Base-by-base conservation (phyloP, 2,113 vertebrate species). In the Nipponia nippon region DNA sequence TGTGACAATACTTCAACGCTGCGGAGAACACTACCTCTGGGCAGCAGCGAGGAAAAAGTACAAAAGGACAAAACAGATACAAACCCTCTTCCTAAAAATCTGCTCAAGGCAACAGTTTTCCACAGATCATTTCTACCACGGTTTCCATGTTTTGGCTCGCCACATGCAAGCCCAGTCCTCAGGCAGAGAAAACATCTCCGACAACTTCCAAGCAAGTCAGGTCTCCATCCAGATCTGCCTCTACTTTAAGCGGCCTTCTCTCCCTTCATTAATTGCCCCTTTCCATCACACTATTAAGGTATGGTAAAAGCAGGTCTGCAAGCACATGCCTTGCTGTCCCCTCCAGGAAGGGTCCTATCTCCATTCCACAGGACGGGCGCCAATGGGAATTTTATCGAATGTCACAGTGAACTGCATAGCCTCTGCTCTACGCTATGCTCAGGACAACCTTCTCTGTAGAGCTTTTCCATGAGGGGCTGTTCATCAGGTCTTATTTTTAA, bases 401-500 rank as follows among this genome's bases (percentile, higher is more conserved):
- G 81, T 83, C 87, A 85, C n/a, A 2, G 72, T 16, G 76, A 89
- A 49, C 6, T 49, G 47, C 70, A 63, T 2, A 29, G 4, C 70
- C 62, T 63, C 84, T 83, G 84, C 72, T 95, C 87, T 49, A 0
- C 10, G 53, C 69, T 80, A 10, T 9, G 58, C 87, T 88, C 66
- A 87, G 89, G 84, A 96, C 93, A 97, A 88, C 84, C 93, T 97
- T 79, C 83, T 91, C 78, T 58, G 26, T 2, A 29, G 58, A 95
- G 87, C 75, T 96, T 96, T 96, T 97, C 96, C 95, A 78, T 18
- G 75, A 97, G 95, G 95, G 87, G 84, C 22, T 96, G 79, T 50
- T 96, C 94, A 96, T 47, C 89, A 93, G 96, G 89, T 96, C 96
- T 97, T 93, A 93, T 95, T 97, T 97, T 96, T 91, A 97, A 97